Conservation (phyloP, 2,113 vertebrate species). For the Rhinolophus ferrumequinum region DNA sequence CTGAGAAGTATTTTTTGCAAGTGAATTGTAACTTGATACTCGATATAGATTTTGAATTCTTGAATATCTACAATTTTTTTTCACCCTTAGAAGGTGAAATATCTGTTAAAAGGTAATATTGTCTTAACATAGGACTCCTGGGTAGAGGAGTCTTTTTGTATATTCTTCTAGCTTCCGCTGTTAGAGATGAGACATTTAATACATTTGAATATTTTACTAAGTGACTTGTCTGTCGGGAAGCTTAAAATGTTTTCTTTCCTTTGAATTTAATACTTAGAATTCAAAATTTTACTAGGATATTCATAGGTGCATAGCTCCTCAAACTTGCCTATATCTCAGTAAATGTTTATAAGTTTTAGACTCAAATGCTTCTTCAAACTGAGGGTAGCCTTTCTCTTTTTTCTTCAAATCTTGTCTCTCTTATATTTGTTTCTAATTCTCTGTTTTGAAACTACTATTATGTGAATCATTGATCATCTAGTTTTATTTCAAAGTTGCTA, state of each 20-base stretch:
- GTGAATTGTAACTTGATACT: not conserved
- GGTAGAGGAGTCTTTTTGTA: not conserved
- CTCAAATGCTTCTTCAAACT: not conserved
- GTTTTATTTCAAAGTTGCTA: not conserved
- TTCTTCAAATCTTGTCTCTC: not conserved
- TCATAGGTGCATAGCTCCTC: not conserved
- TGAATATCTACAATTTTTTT: not conserved
- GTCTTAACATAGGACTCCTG: not conserved
- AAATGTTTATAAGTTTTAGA: not conserved
- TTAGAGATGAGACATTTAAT: slow-evolving; percentile 26
- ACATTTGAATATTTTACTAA: not conserved
- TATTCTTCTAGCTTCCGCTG: not conserved
- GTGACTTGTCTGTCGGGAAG: not conserved
- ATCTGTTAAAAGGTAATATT: not conserved
- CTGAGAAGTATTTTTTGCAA: not conserved
- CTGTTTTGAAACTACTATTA: not conserved
- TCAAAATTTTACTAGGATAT: not conserved
- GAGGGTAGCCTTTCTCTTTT: not conserved
- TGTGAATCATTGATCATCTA: not conserved
- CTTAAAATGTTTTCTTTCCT: not conserved
- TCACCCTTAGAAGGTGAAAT: not conserved
- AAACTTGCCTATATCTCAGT: not conserved
- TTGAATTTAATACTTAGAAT: slow-evolving; percentile 40
- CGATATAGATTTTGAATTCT: not conserved
- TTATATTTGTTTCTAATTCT: not conserved